A percentile compares a stretch with the other conserved stretches of the same genome.
Conservation (phyloP, 2,797 vertebrate genomes). For the Lepilemur septentrionalis region DNA sequence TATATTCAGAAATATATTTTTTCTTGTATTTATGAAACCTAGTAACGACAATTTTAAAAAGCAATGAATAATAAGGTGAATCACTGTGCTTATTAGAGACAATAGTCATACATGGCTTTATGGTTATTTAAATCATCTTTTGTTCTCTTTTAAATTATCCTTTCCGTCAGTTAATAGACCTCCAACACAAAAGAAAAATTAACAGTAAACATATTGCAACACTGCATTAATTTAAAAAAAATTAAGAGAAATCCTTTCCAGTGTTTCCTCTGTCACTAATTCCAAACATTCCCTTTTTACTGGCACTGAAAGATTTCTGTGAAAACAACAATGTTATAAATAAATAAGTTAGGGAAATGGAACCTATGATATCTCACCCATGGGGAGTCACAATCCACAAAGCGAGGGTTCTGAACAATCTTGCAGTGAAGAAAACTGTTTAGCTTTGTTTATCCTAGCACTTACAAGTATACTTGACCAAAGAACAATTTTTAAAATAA, state of each 20-base stretch:
- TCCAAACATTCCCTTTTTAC: not conserved
- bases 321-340: not conserved
- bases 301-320: not conserved
- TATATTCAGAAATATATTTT: not conserved
- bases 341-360: not conserved
- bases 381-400: not conserved
- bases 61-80: not conserved
- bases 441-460: not conserved
- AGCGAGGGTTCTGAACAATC: not conserved
- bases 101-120: not conserved
- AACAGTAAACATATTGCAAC: not conserved
- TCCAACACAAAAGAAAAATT: not conserved
- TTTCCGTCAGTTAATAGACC: not conserved
- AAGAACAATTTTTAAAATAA: not conserved
- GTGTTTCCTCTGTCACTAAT: not conserved
- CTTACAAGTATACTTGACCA: not conserved
- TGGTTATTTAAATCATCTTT: not conserved
- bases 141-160: not conserved
- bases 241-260: not conserved
- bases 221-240: not conserved
- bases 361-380: not conserved
- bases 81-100: not conserved
- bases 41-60: not conserved
- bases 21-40: not conserved
- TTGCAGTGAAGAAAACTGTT: not conserved